These are phyloP conservation scores for Cranoglanis bouderius DNA, from an alignment of 2,113 vertebrate species.

Conservation along the genomic window DNA sequence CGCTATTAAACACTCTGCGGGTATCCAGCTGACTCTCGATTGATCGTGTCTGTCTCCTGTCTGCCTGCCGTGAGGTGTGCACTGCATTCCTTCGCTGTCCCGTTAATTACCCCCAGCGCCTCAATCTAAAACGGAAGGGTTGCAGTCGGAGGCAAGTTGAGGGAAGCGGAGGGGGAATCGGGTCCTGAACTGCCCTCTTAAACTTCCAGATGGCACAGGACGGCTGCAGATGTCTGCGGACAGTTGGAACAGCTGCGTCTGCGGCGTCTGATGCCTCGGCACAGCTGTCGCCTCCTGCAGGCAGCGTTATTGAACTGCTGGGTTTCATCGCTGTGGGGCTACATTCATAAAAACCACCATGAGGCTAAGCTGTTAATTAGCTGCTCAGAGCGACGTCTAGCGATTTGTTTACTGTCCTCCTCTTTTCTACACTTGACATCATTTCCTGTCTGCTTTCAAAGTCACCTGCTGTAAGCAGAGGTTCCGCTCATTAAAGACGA, in stretches of 20 bases:
- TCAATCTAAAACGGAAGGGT: conserved; percentile 65
- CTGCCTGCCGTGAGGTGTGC: conserved; percentile 55
- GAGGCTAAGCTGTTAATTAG: conserved; percentile 82
- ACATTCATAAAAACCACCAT: conserved; percentile 77
- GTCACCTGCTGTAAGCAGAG: conserved; percentile 61
- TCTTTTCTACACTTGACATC: conserved; percentile 61
- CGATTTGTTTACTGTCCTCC: conserved; percentile 61
- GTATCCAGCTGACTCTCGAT: conserved; percentile 49
- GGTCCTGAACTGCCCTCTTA: conserved; percentile 67
- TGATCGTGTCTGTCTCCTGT: conserved; percentile 54
- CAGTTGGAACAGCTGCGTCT: conserved; percentile 67
- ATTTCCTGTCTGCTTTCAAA: conserved; percentile 69
- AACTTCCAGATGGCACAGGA: conserved; percentile 69
- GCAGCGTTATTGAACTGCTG: conserved; percentile 70
- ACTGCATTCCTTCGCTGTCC: conserved; percentile 49
- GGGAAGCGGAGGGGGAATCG: conserved; percentile 55
- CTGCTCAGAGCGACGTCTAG: conserved; percentile 70
- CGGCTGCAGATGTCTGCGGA: conserved; percentile 68
- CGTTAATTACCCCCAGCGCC: conserved; percentile 63
- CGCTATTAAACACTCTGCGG: conserved; percentile 50
- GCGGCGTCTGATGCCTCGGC: conserved; percentile 56
- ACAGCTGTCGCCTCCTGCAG: conserved; percentile 75
- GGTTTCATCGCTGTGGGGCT: conserved; percentile 63
- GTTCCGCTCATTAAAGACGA: conserved; percentile 66
- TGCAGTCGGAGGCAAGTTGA: conserved; percentile 45